These are phyloP conservation scores for Ellobius talpinus DNA, from an alignment of 2,113 vertebrate species.

Conservation along the genomic window DNA sequence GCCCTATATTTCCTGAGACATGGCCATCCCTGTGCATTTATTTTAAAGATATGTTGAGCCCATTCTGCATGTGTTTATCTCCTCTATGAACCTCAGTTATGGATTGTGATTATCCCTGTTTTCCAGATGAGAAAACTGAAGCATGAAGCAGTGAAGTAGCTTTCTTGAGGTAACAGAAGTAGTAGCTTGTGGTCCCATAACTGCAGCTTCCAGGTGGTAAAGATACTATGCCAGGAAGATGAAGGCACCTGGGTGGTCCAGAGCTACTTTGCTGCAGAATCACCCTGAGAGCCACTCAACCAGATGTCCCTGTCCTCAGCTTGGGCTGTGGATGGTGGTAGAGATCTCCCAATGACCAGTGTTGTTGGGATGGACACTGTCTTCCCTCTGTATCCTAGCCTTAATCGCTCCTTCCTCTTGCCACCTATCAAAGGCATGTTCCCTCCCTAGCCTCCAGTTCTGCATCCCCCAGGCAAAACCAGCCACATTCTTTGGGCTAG, in stretches of 20 bases:
- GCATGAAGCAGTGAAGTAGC: background rate
- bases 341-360: too few relatives aligned
- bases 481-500: slow-evolving; percentile 82
- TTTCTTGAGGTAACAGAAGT: background rate
- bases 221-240: background rate
- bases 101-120: background rate
- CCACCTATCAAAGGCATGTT: slow-evolving; percentile 41
- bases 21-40: background rate
- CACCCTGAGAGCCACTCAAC: background rate
- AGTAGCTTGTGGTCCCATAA: background rate
- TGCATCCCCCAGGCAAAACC: slow-evolving; percentile 74
- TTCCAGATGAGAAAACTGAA: slow-evolving; percentile 44
- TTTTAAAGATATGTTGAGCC: background rate
- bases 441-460: slow-evolving; percentile 48
- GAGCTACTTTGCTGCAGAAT: background rate
- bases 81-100: background rate
- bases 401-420: background rate
- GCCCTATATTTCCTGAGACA: background rate
- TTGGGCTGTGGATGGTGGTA: background rate
- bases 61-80: background rate
- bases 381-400: background rate
- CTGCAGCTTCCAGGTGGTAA: background rate
- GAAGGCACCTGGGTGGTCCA: background rate
- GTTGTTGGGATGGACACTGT: background rate
- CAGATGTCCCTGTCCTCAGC: background rate